Evolutionary conservation across 2,113 vertebrate genomes (phyloP).

Genomic region (Perca schrenkii): DNA sequence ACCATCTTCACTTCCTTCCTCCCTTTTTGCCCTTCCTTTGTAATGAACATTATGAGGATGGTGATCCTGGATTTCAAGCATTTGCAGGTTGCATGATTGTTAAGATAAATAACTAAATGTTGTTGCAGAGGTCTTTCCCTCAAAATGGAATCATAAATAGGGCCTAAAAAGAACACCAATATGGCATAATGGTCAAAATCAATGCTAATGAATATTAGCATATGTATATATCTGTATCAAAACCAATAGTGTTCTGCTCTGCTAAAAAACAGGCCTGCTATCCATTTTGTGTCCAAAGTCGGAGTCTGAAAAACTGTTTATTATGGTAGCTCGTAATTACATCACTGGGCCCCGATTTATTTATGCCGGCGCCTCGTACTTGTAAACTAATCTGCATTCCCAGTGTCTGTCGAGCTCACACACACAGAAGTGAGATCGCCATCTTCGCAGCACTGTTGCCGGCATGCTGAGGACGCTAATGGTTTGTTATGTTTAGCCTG

Average conservation of each 20-base stretch:
- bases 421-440: conserved; percentile 55
- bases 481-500: conserved; percentile 83
- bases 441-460: conserved; percentile 59
- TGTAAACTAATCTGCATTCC: conserved; percentile 68
- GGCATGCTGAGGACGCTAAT: conserved; percentile 75
- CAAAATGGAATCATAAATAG: not conserved
- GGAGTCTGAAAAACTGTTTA: conserved; percentile 11
- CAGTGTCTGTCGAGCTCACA: conserved; percentile 42
- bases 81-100: conserved; percentile 1
- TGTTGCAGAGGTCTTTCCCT: conserved; percentile 1
- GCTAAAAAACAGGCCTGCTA: not conserved
- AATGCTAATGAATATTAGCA: not conserved
- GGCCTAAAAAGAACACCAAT: not conserved
- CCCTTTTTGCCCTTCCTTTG: not conserved
- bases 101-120: conserved; percentile 12
- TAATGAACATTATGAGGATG: conserved; percentile 13
- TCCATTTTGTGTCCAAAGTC: not conserved
- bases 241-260: not conserved
- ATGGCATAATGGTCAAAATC: conserved; percentile 5
- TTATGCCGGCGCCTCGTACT: conserved; percentile 25
- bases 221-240: not conserved
- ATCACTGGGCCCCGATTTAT: conserved; percentile 36
- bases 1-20: conserved; percentile 3
- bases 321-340: conserved; percentile 11
- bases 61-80: not conserved